Evolutionary conservation across 2,797 vertebrate species (phyloP), one percentile per base, ranked within the genome.

Genomic region (Lithobates sylvaticus): DNA sequence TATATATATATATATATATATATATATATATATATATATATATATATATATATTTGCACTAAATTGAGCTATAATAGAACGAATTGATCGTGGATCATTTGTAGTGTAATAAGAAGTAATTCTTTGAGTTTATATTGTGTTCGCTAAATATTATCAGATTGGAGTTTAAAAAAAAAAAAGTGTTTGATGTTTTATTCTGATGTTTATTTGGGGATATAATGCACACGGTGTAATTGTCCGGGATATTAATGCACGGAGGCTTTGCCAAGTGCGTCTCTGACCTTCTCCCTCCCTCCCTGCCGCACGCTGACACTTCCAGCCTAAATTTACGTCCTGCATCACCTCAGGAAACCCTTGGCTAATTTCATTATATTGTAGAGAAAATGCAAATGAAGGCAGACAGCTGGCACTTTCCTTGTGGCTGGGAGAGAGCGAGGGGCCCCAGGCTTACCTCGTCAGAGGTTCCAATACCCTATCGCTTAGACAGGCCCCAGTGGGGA

Each of bases 331-430:
- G 93, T 95, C 95, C 95, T 92, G 88, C 93, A 95, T 96, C 97
- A 98, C 97, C 97, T 98, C 96, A 96, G 97, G 97, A 98, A 98
- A 96, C 96, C 96, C 96, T 92, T 95, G 96, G 97, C 95, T 98
- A 97, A 97, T 98, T 98, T 97, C 97, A 97, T 98, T 99, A 97
- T 96, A 97, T 96, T 93, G 95, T 93, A 95, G 95, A 95, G 94
- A 93, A 93, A 96, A 97, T 98, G 96, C 94, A 98, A 98, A 99
- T 98, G 96, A 97, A 95, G 94, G 92, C 94, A 97, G 97, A 97
- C 97, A 99, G 97, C 97, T 99, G 97, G 96, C 93, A 95, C 93
- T 91, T 93, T 96, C 95, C 95, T 96, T 76, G 86, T 96, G 95
- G 95, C 93, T 90, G 94, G 92, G 94, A 95, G 94, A 96, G 96